Evolutionary conservation across 2,797 vertebrate species (phyloP), one percentile per base, ranked within the genome.

Genomic region (Melanotaenia boesemani): DNA sequence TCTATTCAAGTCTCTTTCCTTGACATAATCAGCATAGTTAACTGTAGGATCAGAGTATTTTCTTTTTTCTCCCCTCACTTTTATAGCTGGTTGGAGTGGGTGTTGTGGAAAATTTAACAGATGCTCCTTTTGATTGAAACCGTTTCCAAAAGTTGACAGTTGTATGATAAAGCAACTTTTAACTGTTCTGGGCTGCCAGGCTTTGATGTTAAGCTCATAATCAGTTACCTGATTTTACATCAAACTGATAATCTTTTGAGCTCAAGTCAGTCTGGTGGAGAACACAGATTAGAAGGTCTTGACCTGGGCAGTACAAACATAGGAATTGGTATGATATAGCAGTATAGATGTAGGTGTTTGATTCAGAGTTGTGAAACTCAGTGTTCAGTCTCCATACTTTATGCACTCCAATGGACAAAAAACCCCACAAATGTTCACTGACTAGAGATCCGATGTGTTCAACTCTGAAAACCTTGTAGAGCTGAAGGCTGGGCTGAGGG

Each of bases 361-460:
- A 30, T 67, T 54, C 6, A 44, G 20, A 37, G 58, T 70, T 72
- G 41, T 76, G 50, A 66, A 56, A 41, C 44, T 59, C 28, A 64
- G 72, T 66, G 13, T 76, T 72, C 37, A 46, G 44, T 59, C 32
- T 63, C 37, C 28, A 76, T 65, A 44, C 59, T 39, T 80, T 28
- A 59, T 72, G 74, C 84, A 87, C 85, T 85, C 80, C 82, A 77
- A 4, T 71, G 72, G 64, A 41, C 5, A 15, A 62, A 74, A 69
- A 69, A 50, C 63, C 67, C 65, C 67, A 84, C 75, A 74, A 74
- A 68, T 66, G 24, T 50, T 79, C 61, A 79, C 56, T n/a, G 24
- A 22, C 0, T 20, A 65, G 58, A 61, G 46, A 62, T 30, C 36
- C 16, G 37, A 41, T 7, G 37, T 24, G 36, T 6, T 61, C 44